Conservation (phyloP, 2,797 vertebrate genomes). For the Chiloscyllium punctatum region DNA sequence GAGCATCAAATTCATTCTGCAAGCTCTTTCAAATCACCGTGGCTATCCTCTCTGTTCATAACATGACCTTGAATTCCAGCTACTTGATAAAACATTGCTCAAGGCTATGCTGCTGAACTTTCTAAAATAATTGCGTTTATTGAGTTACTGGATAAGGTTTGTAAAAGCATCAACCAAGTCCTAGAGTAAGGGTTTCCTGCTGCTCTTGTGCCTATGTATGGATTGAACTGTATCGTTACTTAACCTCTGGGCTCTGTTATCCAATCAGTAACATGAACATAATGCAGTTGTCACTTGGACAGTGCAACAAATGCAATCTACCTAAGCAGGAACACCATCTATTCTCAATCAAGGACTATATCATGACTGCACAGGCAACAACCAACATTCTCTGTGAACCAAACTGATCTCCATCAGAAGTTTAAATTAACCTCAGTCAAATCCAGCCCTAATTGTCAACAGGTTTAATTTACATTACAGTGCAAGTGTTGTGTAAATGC, state of each 20-base stretch:
- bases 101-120: background rate
- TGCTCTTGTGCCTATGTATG: background rate
- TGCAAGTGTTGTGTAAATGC: background rate
- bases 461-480: background rate
- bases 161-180: background rate
- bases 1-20: background rate
- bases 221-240: background rate
- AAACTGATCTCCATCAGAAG: background rate
- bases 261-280: background rate
- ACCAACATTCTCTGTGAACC: background rate
- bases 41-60: background rate
- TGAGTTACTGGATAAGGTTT: background rate
- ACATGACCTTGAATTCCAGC: constrained; percentile 8
- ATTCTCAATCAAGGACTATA: background rate
- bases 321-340: background rate
- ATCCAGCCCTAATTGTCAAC: background rate
- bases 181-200: background rate
- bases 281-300: background rate
- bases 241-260: background rate
- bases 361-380: background rate
- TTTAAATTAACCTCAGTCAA: background rate
- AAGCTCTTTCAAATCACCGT: background rate
- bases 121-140: background rate
- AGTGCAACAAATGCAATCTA: background rate
- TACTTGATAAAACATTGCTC: background rate